Base-by-base conservation (phyloP, 2,888 invertebrate genomes). In the Pyrrhia umbra region DNA sequence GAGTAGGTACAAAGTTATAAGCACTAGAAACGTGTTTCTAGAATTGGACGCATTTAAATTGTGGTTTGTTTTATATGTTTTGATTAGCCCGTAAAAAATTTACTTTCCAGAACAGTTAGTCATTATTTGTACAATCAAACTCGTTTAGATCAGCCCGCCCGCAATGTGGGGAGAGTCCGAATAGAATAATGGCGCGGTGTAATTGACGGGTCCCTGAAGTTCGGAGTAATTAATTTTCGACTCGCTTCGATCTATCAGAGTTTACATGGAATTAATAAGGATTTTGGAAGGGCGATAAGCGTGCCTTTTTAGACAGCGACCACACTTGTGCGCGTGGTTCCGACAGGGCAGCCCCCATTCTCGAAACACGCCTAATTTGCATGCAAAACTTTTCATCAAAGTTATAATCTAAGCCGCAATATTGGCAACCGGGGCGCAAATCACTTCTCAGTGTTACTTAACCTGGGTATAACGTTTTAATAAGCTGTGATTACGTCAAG, bases 221-320 rank as follows among this genome's bases (percentile, higher is more conserved):
- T 86, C 62, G 79, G 30, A 80, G 85, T 88, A 88, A 90, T 90
- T 89, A 89, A 90, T 90, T 88, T 88, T 82, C 80, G 76, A 84
- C 78, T 80, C 80, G 73, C 74, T 71, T 68, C 82, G 75, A 85
- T 88, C 85, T 84, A 85, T 87, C 81, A 75, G 71, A 86, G 82
- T 85, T 86, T 81, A 82, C 80, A 81, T 76, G 79, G 79, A 80
- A 79, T 79, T 79, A 77, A 81, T 77, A 77, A 72, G 57, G 79
- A 68, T 80, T 79, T 64, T 40, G 25, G 45, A 61, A 71, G 47
- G 64, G 54, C 61, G 59, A 76, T 68, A 70, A 67, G 46, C 68
- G 80, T 50, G 57, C 62, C 72, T 68, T 78, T 78, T 80, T 71
- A 63, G 49, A 61, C 49, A 50, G 43, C 39, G 51, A 51, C 43